A percentile compares a stretch with the other conserved stretches of the same genome.
Conservation (phyloP, 2,888 invertebrate species). For the Ariolimax columbianus region DNA sequence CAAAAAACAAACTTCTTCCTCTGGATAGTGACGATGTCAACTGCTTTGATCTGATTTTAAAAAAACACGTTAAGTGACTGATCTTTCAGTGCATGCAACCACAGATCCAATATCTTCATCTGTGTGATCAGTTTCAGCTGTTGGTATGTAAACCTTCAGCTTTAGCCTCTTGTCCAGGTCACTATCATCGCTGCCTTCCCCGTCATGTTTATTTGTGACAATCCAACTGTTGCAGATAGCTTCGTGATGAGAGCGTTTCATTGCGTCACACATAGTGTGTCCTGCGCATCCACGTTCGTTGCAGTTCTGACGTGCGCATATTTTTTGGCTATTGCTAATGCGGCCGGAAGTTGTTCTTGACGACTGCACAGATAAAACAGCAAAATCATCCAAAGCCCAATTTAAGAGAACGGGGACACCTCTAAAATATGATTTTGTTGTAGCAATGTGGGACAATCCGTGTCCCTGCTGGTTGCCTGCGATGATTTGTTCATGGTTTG, state of each 20-base stretch:
- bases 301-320: neutral
- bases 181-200: neutral
- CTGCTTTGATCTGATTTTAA: too few species aligned
- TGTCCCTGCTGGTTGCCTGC: too few species aligned
- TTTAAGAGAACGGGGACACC: neutral
- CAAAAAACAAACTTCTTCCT: too few species aligned
- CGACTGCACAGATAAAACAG: neutral
- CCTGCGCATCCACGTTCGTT: neutral
- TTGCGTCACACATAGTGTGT: neutral
- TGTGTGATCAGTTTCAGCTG: constrained; percentile 36
- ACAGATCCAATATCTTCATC: constrained; percentile 45
- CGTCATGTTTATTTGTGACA: neutral
- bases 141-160: constrained; percentile 54
- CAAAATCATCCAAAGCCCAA: neutral
- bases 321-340: neutral
- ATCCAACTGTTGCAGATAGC: neutral
- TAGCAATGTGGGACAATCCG: too few species aligned
- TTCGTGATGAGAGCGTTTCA: neutral
- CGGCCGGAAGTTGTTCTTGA: neutral
- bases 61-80: too few species aligned
- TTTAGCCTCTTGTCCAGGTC: constrained; percentile 41
- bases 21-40: too few species aligned
- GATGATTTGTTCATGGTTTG: neutral
- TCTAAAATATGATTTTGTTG: neutral
- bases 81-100: neutral